Conservation (phyloP, 2,797 vertebrate genomes). For the Eutrigla gurnardus region DNA sequence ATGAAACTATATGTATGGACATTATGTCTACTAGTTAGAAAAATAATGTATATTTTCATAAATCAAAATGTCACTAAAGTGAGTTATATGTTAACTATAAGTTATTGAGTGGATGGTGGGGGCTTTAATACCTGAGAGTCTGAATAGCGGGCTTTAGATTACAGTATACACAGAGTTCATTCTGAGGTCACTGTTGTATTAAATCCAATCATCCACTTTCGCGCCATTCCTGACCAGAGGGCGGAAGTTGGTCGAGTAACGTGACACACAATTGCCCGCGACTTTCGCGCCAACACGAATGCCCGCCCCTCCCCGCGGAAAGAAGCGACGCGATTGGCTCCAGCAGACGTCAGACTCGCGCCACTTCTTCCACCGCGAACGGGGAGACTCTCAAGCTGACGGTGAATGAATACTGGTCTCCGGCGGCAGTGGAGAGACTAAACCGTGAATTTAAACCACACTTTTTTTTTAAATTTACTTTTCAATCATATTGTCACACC, state of each 20-base stretch:
- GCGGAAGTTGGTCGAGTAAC: slow-evolving; percentile 68
- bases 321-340: slow-evolving; percentile 60
- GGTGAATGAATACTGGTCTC: slow-evolving; percentile 59
- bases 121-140: neutral
- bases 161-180: slow-evolving; percentile 9
- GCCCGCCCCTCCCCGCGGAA: slow-evolving; percentile 62
- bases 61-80: neutral
- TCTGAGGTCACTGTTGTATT: slow-evolving; percentile 5
- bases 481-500: neutral
- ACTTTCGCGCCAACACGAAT: slow-evolving; percentile 82
- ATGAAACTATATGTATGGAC: neutral
- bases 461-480: neutral
- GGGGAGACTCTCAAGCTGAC: slow-evolving; percentile 30
- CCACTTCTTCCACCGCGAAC: slow-evolving; percentile 80
- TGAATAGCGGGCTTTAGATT: neutral
- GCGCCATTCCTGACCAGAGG: slow-evolving; percentile 69
- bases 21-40: neutral
- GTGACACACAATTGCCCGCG: slow-evolving; percentile 49
- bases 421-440: neutral
- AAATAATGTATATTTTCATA: neutral
- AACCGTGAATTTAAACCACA: neutral
- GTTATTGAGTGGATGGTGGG: no score
- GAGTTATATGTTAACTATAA: no score
- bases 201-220: slow-evolving; percentile 72
- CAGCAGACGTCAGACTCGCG: slow-evolving; percentile 78